These are phyloP conservation scores for Cossypha heuglini DNA, from an alignment of 2,797 vertebrate species.

Conservation along the genomic window DNA sequence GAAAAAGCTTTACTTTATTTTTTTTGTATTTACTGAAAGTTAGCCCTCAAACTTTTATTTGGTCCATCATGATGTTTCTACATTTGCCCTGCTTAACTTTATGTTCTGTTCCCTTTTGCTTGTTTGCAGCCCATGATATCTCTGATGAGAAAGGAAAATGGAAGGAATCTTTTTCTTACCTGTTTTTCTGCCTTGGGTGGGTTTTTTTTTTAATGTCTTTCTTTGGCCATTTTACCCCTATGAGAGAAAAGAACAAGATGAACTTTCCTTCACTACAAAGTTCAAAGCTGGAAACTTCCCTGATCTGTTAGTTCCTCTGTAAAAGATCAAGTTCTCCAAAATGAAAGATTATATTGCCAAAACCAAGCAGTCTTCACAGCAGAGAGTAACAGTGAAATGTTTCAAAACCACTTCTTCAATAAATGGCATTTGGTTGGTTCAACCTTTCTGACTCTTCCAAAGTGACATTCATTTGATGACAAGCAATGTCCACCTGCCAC, in stretches of 20 bases:
- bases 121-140: background rate
- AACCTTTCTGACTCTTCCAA: background rate
- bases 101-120: background rate
- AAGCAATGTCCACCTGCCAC: background rate
- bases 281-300: background rate
- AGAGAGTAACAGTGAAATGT: background rate
- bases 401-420: background rate
- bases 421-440: background rate
- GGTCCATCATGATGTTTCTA: background rate
- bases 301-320: background rate
- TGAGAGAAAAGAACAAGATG: background rate
- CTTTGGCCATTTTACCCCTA: background rate
- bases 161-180: background rate
- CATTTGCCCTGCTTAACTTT: background rate
- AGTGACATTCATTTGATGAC: background rate
- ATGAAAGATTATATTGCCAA: background rate
- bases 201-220: fast-evolving
- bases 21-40: background rate
- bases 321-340: background rate
- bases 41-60: background rate
- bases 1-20: background rate
- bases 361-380: background rate
- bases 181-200: background rate
- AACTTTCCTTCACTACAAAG: background rate
- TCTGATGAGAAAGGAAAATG: background rate